Conservation (phyloP, 2,797 vertebrate species). For the Eremophila alpestris region DNA sequence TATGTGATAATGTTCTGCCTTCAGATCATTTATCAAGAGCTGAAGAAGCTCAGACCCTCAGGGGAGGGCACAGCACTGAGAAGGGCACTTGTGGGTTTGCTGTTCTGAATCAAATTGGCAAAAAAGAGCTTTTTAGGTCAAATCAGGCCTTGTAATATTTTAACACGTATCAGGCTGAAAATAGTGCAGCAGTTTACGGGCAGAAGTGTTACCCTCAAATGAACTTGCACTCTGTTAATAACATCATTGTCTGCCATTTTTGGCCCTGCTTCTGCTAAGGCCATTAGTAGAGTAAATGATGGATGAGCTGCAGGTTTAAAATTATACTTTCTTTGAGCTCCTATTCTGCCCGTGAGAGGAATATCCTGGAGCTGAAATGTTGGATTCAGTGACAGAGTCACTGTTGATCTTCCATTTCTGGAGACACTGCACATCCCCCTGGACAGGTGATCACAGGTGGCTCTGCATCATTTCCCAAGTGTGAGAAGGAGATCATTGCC, state of each 20-base stretch:
- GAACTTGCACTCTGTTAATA: background rate
- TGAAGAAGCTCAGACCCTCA: background rate
- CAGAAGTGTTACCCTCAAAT: background rate
- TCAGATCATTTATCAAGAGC: background rate
- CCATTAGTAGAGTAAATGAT: background rate
- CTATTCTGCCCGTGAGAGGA: background rate
- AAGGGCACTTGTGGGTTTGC: background rate
- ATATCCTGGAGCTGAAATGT: background rate
- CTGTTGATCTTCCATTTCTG: background rate
- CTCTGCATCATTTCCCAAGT: background rate
- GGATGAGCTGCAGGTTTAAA: constrained; percentile 3
- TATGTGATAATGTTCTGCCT: background rate
- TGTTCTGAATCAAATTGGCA: background rate
- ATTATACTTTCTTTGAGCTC: background rate
- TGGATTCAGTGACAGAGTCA: background rate
- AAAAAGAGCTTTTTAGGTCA: background rate
- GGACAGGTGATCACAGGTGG: background rate
- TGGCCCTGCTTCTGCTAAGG: background rate
- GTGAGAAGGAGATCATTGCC: background rate
- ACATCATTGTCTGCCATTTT: background rate
- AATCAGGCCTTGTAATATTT: background rate
- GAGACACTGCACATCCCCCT: background rate
- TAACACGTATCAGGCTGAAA: background rate
- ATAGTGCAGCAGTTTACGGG: background rate
- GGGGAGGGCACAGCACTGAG: background rate